Conservation (phyloP, 2,113 vertebrate genomes). For the Anas platyrhynchos region DNA sequence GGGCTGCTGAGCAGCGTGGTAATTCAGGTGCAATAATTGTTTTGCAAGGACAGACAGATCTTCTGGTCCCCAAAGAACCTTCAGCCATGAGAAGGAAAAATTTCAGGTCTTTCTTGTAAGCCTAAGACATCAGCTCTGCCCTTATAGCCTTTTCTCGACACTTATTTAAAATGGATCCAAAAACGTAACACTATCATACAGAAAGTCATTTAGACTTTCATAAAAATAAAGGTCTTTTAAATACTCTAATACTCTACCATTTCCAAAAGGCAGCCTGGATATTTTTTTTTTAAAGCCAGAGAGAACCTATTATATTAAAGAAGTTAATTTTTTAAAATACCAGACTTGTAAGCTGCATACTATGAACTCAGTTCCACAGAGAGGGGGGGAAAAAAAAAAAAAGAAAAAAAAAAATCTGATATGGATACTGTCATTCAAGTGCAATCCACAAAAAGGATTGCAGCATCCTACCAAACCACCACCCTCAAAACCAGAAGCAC, state of each 20-base stretch:
- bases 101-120: constrained; percentile 42
- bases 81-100: not conserved
- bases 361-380: not conserved
- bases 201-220: constrained; percentile 34
- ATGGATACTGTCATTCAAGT: not conserved
- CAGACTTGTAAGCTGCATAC: not conserved
- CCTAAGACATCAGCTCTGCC: constrained; percentile 24
- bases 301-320: not conserved
- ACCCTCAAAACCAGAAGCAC: not conserved
- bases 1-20: not conserved
- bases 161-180: constrained; percentile 26
- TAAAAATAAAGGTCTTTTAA: constrained; percentile 12
- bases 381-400: not conserved
- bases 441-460: not conserved
- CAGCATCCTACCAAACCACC: not conserved
- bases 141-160: constrained; percentile 14
- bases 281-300: not conserved
- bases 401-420: not conserved
- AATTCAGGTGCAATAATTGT: constrained; percentile 60
- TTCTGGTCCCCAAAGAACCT: constrained; percentile 8
- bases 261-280: constrained; percentile 12
- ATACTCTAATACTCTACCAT: not conserved
- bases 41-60: constrained; percentile 38
- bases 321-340: not conserved
- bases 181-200: constrained; percentile 19